Conservation (phyloP, 2,113 vertebrate genomes). For the Numida meleagris region DNA sequence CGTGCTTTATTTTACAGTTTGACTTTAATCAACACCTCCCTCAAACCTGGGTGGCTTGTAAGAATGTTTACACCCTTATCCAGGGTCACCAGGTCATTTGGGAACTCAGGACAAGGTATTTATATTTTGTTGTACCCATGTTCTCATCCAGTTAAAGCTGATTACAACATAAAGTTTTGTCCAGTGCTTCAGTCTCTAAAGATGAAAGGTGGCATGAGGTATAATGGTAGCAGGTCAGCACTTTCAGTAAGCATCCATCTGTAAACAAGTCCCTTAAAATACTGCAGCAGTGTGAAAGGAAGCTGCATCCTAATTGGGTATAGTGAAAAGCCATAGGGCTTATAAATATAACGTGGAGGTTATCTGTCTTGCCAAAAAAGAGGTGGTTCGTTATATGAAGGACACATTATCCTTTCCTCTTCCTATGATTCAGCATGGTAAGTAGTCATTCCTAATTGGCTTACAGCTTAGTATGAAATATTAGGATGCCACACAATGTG, state of each 20-base stretch:
- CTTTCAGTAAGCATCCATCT: slow-evolving; percentile 49
- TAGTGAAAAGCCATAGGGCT: slow-evolving; percentile 69
- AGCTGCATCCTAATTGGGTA: slow-evolving; percentile 70
- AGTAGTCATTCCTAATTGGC: slow-evolving; percentile 97
- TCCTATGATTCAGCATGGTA: slow-evolving; percentile 90
- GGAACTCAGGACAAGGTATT: not conserved
- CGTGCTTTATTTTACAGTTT: not conserved
- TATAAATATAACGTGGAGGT: slow-evolving; percentile 62
- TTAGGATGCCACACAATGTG: slow-evolving; percentile 86
- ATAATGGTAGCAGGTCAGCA: slow-evolving; percentile 43
- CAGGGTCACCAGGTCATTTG: not conserved
- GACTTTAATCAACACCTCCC: not conserved
- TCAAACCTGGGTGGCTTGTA: not conserved
- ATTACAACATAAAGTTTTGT: slow-evolving; percentile 36
- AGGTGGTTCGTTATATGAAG: slow-evolving; percentile 92
- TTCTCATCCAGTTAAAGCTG: slow-evolving; percentile 10
- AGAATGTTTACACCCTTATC: not conserved
- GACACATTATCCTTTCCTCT: slow-evolving; percentile 89
- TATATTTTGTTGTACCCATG: not conserved
- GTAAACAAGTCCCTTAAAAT: slow-evolving; percentile 34
- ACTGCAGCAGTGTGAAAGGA: slow-evolving; percentile 29
- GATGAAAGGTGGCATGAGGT: slow-evolving; percentile 39
- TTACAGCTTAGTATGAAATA: slow-evolving; percentile 93
- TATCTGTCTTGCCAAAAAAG: slow-evolving; percentile 78
- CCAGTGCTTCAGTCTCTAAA: slow-evolving; percentile 13